Conservation (phyloP, 1,140 invertebrate genomes). For the Apis cerana region DNA sequence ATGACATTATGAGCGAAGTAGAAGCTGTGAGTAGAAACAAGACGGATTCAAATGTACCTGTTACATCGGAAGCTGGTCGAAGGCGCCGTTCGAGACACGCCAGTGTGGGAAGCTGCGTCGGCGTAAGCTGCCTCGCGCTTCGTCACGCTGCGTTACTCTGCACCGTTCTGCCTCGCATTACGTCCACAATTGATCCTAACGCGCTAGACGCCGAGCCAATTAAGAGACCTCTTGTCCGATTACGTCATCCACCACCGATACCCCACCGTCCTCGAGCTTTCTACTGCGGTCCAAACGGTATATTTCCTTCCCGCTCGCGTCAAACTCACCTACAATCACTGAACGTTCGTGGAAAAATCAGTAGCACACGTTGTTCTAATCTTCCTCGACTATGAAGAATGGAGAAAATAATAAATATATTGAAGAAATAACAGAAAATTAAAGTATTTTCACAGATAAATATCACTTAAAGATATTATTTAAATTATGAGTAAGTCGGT, state of each 20-base stretch:
- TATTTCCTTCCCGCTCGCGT: conserved; percentile 23
- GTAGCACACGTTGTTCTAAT: no score
- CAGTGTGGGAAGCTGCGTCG: conserved; percentile 69
- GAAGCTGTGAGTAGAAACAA: not conserved
- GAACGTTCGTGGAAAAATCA: not conserved
- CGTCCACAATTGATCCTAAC: conserved; percentile 70
- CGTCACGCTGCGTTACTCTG: conserved; percentile 44
- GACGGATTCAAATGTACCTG: conserved; percentile 46
- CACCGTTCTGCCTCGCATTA: conserved; percentile 54
- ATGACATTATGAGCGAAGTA: not conserved
- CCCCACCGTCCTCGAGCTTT: conserved; percentile 46
- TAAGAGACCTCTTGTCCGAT: conserved; percentile 63
- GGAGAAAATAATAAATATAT: no score
- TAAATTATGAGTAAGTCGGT: no score
- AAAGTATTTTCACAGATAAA: no score
- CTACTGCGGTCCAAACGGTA: not conserved
- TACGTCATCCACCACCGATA: conserved; percentile 52
- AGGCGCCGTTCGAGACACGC: conserved; percentile 47
- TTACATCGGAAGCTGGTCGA: conserved; percentile 41
- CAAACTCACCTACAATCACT: not conserved
- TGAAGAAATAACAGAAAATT: no score
- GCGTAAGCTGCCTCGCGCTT: conserved; percentile 52
- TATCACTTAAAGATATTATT: no score
- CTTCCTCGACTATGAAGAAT: not conserved
- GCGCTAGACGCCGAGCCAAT: conserved; percentile 71